These are phyloP conservation scores for Gymnarchus niloticus DNA, from an alignment of 2,113 vertebrate genomes.

Conservation along the genomic window DNA sequence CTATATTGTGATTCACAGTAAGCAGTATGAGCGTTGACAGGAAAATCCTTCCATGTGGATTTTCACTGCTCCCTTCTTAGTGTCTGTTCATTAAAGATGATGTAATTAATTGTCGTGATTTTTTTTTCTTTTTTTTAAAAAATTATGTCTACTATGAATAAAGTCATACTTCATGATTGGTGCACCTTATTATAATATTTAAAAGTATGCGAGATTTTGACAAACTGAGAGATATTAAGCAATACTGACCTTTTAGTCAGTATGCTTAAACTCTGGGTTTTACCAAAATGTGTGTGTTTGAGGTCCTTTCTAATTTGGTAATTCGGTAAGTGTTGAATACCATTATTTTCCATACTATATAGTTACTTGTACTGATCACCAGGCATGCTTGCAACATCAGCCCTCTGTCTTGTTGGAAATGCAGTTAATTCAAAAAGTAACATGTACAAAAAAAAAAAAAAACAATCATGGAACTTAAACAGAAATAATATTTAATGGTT, in stretches of 20 bases:
- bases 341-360: neutral
- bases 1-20: neutral
- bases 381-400: neutral
- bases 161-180: neutral
- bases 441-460: neutral
- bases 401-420: neutral
- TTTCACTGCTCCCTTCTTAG: neutral
- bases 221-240: neutral
- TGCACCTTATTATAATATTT: neutral
- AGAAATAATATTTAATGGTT: neutral
- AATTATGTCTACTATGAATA: conserved; percentile 10
- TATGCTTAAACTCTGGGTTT: too few relatives aligned
- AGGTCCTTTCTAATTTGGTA: too few relatives aligned
- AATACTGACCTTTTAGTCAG: too few relatives aligned
- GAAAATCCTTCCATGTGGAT: neutral
- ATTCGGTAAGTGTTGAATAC: too few relatives aligned
- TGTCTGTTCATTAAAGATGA: neutral
- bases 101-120: neutral
- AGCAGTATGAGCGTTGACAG: neutral
- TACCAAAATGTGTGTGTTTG: too few relatives aligned
- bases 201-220: neutral
- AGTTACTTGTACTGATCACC: neutral
- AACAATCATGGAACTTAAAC: neutral
- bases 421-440: neutral
- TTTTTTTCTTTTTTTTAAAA: neutral